phyloP scores from a whole-genome alignment of 1,140 invertebrate species.

The Diorhabda sublineata region DNA sequence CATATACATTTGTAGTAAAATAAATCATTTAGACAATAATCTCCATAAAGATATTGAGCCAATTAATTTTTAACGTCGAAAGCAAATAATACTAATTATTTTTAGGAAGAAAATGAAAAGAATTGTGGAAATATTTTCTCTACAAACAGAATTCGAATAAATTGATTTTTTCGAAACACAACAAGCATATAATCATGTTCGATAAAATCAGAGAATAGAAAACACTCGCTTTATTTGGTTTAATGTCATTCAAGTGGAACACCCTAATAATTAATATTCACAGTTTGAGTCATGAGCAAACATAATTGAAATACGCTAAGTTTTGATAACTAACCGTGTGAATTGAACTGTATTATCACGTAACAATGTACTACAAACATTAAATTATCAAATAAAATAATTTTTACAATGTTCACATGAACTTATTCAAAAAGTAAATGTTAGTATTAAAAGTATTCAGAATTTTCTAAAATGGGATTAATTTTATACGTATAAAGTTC shows the following conservation, averaged over 20 bases:
- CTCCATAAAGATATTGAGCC: too few species aligned
- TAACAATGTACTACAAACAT: too few species aligned
- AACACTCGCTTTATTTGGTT: slow-evolving; percentile 17
- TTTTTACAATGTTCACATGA: too few species aligned
- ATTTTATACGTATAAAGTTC: too few species aligned
- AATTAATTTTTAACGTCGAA: too few species aligned
- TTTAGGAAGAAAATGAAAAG: background rate
- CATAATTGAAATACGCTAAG: background rate
- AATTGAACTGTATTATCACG: too few species aligned
- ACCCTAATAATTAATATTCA: slow-evolving; percentile 17
- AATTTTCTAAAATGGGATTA: too few species aligned
- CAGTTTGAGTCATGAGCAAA: background rate
- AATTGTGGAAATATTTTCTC: background rate
- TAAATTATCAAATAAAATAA: too few species aligned
- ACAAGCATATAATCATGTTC: slow-evolving; percentile 16
- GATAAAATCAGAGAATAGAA: slow-evolving; percentile 25
- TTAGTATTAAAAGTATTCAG: too few species aligned
- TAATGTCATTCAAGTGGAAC: slow-evolving; percentile 21
- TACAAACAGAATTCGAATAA: background rate
- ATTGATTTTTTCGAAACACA: slow-evolving; percentile 12
- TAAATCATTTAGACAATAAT: too few species aligned
- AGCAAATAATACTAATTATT: background rate
- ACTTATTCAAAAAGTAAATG: too few species aligned
- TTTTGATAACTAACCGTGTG: background rate
- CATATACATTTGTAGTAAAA: too few species aligned